Percentiles rank a stretch among this genome's conserved stretches.
phyloP scores from a whole-genome alignment of 2,888 invertebrate species.

The Epirrita christyi region DNA sequence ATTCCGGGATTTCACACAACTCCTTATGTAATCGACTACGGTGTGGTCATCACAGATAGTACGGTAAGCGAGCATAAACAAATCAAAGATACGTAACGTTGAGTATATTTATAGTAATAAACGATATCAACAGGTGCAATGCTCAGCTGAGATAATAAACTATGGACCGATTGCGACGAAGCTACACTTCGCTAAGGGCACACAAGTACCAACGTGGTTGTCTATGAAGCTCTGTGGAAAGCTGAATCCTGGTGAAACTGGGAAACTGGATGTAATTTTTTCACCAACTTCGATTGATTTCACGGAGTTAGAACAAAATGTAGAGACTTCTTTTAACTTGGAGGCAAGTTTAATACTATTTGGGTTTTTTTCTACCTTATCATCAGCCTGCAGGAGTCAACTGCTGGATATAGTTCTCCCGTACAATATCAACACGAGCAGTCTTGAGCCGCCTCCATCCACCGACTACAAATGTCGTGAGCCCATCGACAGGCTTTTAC shows the following conservation, averaged over 20 bases:
- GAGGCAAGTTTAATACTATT: slow-evolving; percentile 60
- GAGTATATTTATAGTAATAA: neutral
- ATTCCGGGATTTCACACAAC: slow-evolving; percentile 79
- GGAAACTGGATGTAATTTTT: slow-evolving; percentile 80
- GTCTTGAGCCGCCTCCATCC: no score
- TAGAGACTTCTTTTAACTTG: slow-evolving; percentile 72
- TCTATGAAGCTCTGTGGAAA: slow-evolving; percentile 66
- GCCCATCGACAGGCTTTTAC: no score
- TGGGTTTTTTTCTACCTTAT: no score
- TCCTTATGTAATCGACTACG: slow-evolving; percentile 84
- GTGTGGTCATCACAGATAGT: slow-evolving; percentile 80
- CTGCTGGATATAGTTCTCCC: no score
- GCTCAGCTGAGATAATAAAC: slow-evolving; percentile 77
- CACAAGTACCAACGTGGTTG: slow-evolving; percentile 62
- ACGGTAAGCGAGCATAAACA: slow-evolving; percentile 51
- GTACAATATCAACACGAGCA: no score
- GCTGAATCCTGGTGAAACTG: slow-evolving; percentile 76
- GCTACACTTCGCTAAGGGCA: slow-evolving; percentile 70
- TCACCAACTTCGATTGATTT: slow-evolving; percentile 74
- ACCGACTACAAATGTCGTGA: no score
- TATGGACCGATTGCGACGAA: slow-evolving; percentile 81
- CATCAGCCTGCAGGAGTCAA: no score
- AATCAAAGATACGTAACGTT: neutral
- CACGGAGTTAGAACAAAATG: slow-evolving; percentile 68
- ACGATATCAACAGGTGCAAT: slow-evolving; percentile 58